Base-by-base conservation (phyloP, 1,140 invertebrate genomes). In the Drosophila quadrilineata region DNA sequence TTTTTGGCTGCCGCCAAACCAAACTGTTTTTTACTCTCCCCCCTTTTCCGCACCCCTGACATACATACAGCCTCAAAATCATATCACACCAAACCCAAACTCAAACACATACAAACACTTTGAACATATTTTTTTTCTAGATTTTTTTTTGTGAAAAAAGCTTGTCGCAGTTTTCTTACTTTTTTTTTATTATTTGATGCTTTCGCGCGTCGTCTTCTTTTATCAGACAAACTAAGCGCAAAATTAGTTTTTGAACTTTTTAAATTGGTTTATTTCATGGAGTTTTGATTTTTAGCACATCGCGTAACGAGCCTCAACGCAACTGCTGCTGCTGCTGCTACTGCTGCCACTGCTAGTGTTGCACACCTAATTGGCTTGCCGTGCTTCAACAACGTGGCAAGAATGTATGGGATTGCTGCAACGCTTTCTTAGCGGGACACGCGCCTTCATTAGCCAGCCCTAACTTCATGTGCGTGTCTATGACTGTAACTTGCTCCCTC, bases 161-260 rank as follows among this genome's bases (percentile, higher is more conserved):
- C 36, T 48, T 21, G 17, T 17, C 6, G 36, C 60, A 33, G 22
- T 77, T 62, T 40, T 62, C 26, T 12, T 40, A 28, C 28, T 48
- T 52, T 43, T 69, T 58, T 46, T 62, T 43, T 36, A 45, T 35
- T 36, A 41, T 41, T 14, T n/a, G 17, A 17, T 41, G 3, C 6
- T 68, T 60, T 29, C 54, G 16, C 6, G 53, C 60, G 56, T 43
- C 74, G 50, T 79, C 76, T 80, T 56, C 77, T 84, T 82, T 82
- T 84, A 82, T 82, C 79, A 85, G 74, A 87, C 71, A 87, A 87
- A 87, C 82, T 87, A 87, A 87, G 82, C 82, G 84, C 86, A 87
- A 87, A 87, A 87, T 87, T 87, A 87, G 84, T 87, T 87, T 87
- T 87, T 87, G 69, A 87, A 87, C 84, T 87, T 87, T 87, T 87